Conservation (phyloP, 2,113 vertebrate species). For the Rostratula benghalensis region DNA sequence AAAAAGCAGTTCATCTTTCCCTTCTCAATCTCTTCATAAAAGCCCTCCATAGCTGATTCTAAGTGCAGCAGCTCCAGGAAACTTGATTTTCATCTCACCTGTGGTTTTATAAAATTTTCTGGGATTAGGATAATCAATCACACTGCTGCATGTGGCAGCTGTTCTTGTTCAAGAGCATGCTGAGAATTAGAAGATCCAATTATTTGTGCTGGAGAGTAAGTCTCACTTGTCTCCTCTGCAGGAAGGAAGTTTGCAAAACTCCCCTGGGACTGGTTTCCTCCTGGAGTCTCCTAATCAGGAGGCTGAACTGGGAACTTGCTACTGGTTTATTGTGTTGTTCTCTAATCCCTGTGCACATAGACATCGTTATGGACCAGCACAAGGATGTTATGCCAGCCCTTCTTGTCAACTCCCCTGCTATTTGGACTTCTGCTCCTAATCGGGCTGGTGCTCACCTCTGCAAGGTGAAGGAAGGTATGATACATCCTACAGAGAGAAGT, state of each 20-base stretch:
- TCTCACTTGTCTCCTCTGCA: neutral
- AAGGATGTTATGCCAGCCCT: neutral
- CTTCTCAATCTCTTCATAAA: neutral
- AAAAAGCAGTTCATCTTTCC: accelerated
- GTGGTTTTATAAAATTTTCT: neutral
- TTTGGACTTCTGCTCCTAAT: neutral
- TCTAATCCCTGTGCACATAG: neutral
- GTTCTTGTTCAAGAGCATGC: neutral
- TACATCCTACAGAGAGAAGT: neutral
- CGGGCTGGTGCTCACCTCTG: neutral
- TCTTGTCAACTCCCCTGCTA: neutral
- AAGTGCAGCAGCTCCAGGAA: neutral
- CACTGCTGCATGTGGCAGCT: neutral
- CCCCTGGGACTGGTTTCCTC: neutral
- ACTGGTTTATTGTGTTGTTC: neutral
- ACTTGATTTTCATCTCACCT: neutral
- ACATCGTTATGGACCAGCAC: neutral
- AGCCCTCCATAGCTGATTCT: neutral
- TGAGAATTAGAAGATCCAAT: neutral
- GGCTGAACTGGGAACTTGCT: neutral
- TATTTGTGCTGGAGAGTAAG: neutral
- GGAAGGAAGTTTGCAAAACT: neutral
- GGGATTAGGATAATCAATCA: neutral
- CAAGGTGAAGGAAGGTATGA: neutral
- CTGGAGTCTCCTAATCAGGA: neutral